A percentile compares a stretch with the other conserved stretches of the same genome.
Evolutionary conservation across 2,888 invertebrate genomes (phyloP).

Genomic region (Pseudoips prasinana): DNA sequence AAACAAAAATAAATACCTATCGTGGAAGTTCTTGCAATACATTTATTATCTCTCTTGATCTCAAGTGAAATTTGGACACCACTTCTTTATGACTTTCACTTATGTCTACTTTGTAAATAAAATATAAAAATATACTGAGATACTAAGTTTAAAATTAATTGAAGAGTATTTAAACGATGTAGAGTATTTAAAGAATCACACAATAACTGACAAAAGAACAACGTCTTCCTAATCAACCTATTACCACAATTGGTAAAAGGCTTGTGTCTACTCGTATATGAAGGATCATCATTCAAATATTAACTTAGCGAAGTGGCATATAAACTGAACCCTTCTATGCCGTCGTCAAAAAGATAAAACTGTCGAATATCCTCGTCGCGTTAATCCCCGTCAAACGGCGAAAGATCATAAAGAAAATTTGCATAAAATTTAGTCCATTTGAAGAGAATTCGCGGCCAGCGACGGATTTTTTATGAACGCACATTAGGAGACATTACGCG

Average conservation of each 20-base stretch:
- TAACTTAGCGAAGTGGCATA: slow-evolving; percentile 25
- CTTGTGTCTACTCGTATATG: slow-evolving; percentile 7
- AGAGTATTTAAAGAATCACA: too few relatives aligned
- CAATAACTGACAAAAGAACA: too few relatives aligned
- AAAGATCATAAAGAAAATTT: slow-evolving; percentile 64
- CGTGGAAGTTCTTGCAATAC: too few relatives aligned
- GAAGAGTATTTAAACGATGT: too few relatives aligned
- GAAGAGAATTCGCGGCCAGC: slow-evolving; percentile 51
- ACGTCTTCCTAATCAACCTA: slow-evolving; percentile 11
- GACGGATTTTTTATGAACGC: slow-evolving; percentile 55
- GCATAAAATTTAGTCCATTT: slow-evolving; percentile 64
- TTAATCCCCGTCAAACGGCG: slow-evolving; percentile 59
- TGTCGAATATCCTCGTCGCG: slow-evolving; percentile 41
- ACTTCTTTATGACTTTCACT: too few relatives aligned
- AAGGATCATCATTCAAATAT: slow-evolving; percentile 19
- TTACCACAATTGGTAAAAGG: slow-evolving; percentile 19
- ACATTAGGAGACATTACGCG: slow-evolving; percentile 67
- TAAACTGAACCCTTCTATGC: slow-evolving; percentile 28
- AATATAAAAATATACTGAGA: too few relatives aligned
- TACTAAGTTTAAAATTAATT: too few relatives aligned
- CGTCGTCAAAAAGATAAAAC: slow-evolving; percentile 42
- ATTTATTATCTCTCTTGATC: too few relatives aligned
- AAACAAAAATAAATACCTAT: too few relatives aligned
- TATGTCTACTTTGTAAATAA: too few relatives aligned
- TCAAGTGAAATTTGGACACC: too few relatives aligned